phyloP scores from a whole-genome alignment of 2,113 vertebrate genomes.

The Periophthalmus modestus region DNA sequence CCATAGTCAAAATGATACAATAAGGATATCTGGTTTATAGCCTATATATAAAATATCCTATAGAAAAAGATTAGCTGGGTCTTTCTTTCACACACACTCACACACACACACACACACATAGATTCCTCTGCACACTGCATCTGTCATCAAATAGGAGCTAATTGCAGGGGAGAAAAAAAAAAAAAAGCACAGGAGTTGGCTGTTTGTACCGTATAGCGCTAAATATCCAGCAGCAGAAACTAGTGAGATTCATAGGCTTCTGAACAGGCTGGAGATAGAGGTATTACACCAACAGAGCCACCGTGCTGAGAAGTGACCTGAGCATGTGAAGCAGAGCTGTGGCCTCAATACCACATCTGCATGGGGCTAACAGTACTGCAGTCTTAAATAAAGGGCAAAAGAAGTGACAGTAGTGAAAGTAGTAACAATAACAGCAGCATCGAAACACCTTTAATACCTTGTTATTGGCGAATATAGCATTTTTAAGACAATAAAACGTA shows the following conservation, averaged over 20 bases:
- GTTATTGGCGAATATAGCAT: too few species aligned
- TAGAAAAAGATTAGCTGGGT: background rate
- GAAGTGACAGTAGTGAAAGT: background rate
- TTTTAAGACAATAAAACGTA: too few species aligned
- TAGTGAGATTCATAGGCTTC: background rate
- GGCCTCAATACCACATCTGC: constrained; percentile 27
- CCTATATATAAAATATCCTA: background rate
- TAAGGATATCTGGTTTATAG: background rate
- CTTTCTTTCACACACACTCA: background rate
- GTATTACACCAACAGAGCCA: constrained; percentile 3
- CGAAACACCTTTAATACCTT: too few species aligned
- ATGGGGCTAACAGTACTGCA: constrained; percentile 7
- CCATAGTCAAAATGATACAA: background rate
- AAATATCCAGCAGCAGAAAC: background rate
- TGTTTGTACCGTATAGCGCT: background rate
- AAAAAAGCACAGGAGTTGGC: background rate
- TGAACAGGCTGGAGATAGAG: background rate
- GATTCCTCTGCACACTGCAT: constrained; percentile 5
- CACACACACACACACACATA: background rate
- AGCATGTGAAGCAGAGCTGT: constrained; percentile 28
- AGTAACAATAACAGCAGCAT: background rate
- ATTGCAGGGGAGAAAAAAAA: background rate
- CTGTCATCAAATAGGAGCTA: constrained; percentile 15
- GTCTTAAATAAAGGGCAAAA: background rate
- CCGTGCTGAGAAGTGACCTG: constrained; percentile 32